A percentile compares a stretch with the other conserved stretches of the same genome.
Conservation (phyloP, 2,113 vertebrate species). For the Psittacus erithacus region DNA sequence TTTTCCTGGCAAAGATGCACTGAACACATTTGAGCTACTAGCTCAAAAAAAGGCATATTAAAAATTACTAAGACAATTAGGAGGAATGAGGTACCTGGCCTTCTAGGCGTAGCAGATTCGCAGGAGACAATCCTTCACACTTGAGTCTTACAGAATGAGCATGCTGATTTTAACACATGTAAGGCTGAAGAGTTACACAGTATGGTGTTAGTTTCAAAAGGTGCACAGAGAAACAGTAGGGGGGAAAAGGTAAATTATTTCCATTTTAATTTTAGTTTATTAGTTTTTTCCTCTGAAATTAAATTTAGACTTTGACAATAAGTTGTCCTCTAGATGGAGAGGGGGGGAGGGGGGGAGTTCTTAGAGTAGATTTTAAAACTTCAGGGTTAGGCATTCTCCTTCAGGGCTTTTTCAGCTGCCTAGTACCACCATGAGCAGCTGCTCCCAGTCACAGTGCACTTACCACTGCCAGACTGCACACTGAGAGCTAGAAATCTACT, state of each 20-base stretch:
- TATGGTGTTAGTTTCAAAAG: slow-evolving; percentile 36
- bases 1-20: neutral
- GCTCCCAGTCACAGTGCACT: neutral
- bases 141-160: neutral
- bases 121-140: neutral
- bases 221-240: neutral
- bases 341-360: fast-evolving
- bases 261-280: neutral
- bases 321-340: neutral
- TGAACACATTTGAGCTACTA: neutral
- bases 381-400: neutral
- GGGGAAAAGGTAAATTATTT: neutral
- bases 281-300: neutral
- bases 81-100: neutral
- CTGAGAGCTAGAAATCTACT: neutral
- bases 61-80: neutral
- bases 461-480: neutral
- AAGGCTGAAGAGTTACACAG: neutral
- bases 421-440: neutral
- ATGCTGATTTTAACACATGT: neutral
- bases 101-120: neutral
- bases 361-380: neutral
- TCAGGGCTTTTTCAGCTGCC: neutral
- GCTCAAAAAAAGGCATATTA: neutral
- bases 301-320: neutral